These are phyloP conservation scores for Capreolus pygargus DNA, from an alignment of 2,113 vertebrate species.

Conservation along the genomic window DNA sequence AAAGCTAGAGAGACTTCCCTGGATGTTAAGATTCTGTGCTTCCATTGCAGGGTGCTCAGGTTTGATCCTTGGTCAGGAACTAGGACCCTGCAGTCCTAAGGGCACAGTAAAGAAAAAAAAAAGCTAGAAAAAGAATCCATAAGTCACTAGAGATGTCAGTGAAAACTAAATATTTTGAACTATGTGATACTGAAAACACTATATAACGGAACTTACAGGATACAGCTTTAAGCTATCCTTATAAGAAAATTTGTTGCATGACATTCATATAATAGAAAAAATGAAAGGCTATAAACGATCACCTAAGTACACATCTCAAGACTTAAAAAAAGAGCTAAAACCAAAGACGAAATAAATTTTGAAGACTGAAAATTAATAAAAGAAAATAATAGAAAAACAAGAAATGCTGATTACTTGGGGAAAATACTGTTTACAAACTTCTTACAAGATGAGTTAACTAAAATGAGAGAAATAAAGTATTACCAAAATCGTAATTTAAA, in stretches of 20 bases:
- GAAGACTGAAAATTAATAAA: not conserved
- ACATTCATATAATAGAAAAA: not conserved
- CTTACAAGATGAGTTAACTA: not conserved
- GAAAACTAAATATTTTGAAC: not conserved
- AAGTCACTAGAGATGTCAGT: not conserved
- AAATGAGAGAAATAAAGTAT: not conserved
- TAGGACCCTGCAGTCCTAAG: not conserved
- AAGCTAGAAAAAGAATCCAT: not conserved
- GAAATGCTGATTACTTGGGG: not conserved
- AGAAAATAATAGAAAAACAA: not conserved
- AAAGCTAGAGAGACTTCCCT: not conserved
- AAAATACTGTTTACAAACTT: not conserved
- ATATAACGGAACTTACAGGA: not conserved
- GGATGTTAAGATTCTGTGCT: not conserved
- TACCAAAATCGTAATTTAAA: not conserved
- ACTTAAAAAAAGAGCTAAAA: not conserved
- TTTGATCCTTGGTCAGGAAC: not conserved
- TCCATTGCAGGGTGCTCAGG: not conserved
- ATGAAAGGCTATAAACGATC: not conserved
- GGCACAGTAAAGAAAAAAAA: not conserved
- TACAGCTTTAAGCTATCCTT: not conserved
- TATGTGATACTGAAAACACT: not conserved
- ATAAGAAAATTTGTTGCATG: not conserved
- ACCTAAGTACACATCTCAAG: not conserved
- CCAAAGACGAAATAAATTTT: not conserved